Evolutionary conservation across 2,888 invertebrate species (phyloP).

Genomic region (Serripes groenlandicus): DNA sequence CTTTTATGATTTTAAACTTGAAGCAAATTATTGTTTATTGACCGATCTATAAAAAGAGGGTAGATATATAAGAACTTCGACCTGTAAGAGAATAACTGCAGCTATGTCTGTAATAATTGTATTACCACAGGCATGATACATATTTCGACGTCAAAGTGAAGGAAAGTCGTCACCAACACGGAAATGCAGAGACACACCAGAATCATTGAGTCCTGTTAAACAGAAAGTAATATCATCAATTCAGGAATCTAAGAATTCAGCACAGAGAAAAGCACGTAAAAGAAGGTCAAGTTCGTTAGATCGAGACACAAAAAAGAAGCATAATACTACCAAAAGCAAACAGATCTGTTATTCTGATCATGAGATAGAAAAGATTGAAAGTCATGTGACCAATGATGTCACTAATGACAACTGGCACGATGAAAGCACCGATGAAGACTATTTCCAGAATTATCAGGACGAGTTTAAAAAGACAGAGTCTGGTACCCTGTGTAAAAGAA

Average conservation of each 20-base stretch:
- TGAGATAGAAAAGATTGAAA: constrained; percentile 37
- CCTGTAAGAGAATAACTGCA: too few species aligned
- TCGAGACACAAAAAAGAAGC: constrained; percentile 38
- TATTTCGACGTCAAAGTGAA: too few species aligned
- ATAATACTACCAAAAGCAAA: constrained; percentile 31
- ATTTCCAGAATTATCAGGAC: constrained; percentile 60
- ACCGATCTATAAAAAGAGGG: too few species aligned
- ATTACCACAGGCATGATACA: too few species aligned
- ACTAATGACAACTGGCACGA: constrained; percentile 36
- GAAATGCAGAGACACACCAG: too few species aligned
- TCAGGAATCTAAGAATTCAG: constrained; percentile 17
- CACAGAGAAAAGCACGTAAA: constrained; percentile 21
- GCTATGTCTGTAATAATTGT: too few species aligned
- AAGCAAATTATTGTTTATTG: too few species aligned
- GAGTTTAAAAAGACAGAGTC: constrained; percentile 45
- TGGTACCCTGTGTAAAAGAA: not conserved
- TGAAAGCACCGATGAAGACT: constrained; percentile 65
- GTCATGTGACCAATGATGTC: not conserved
- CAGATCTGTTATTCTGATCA: constrained; percentile 53
- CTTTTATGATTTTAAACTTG: too few species aligned
- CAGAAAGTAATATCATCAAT: constrained; percentile 10
- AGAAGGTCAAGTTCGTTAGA: constrained; percentile 52
- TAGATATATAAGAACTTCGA: too few species aligned
- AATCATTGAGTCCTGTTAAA: constrained; percentile 1
- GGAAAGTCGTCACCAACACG: constrained; percentile 33